Percentiles rank a stretch among this genome's conserved stretches.
Conservation (phyloP, 1,140 invertebrate genomes). For the Drosophila carrolli region DNA sequence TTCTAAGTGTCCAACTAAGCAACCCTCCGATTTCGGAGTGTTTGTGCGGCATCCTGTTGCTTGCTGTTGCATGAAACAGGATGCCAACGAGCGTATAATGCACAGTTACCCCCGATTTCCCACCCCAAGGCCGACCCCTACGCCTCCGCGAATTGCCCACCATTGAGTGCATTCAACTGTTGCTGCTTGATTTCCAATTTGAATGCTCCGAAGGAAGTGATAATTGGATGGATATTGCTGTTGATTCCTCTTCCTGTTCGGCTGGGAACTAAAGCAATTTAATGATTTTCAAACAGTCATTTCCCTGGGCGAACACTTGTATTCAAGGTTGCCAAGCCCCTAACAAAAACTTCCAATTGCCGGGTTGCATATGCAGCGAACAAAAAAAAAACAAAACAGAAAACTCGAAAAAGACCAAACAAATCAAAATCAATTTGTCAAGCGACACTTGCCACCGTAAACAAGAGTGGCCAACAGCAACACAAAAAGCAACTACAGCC, state of each 20-base stretch:
- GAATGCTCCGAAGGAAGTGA: conserved; percentile 47
- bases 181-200: conserved; percentile 67
- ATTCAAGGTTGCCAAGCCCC: conserved; percentile 27
- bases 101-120: conserved; percentile 19
- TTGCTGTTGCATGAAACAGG: conserved; percentile 82
- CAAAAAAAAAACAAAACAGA: conserved; percentile 5
- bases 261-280: conserved; percentile 39
- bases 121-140: conserved; percentile 4
- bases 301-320: conserved; percentile 22
- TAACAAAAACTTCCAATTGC: conserved; percentile 18
- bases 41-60: conserved; percentile 71
- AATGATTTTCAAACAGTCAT: conserved; percentile 31
- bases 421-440: conserved; percentile 81
- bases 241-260: conserved; percentile 29
- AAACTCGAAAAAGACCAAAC: conserved; percentile 47
- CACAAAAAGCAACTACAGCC: conserved; percentile 42
- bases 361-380: conserved; percentile 13
- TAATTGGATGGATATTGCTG: conserved; percentile 53
- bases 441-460: conserved; percentile 78
- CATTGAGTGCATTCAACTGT: conserved; percentile 50
- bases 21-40: conserved; percentile 35
- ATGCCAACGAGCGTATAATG: conserved; percentile 79
- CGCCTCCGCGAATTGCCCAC: conserved; percentile 28
- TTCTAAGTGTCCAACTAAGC: conserved; percentile 36
- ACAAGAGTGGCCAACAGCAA: conserved; percentile 58